These are phyloP conservation scores for Cantharis rufa DNA, from an alignment of 2,888 invertebrate species.

Conservation along the genomic window DNA sequence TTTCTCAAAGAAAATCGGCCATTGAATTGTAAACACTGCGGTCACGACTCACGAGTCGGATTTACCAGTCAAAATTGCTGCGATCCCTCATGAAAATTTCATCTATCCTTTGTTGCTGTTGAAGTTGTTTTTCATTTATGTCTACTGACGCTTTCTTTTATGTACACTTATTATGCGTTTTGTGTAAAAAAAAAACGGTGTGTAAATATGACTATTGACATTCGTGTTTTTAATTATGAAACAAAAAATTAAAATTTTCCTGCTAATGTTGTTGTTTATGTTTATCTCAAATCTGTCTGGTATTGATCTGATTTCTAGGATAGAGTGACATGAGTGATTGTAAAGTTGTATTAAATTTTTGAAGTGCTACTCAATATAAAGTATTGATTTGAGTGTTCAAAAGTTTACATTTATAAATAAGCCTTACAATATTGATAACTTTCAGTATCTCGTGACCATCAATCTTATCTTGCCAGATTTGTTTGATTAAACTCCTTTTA, in stretches of 20 bases:
- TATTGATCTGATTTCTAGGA: background rate
- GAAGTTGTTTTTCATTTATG: conserved; percentile 27
- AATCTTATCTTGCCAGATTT: background rate
- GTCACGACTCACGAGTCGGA: conserved; percentile 24
- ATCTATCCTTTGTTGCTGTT: conserved; percentile 22
- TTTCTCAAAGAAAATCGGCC: conserved; percentile 12
- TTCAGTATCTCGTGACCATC: background rate
- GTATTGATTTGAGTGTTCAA: background rate
- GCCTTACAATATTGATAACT: background rate
- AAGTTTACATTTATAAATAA: background rate
- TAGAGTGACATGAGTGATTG: background rate
- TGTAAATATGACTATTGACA: conserved; percentile 6
- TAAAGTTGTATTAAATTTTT: background rate
- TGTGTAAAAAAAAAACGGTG: conserved; percentile 15
- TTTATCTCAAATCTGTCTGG: background rate
- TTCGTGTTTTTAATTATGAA: too few species aligned
- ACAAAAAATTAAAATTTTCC: too few species aligned
- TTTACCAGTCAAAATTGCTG: conserved; percentile 27
- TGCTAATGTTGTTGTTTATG: background rate
- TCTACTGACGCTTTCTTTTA: conserved; percentile 21
- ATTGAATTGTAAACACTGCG: conserved; percentile 20
- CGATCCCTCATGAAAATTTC: conserved; percentile 31
- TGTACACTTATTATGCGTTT: conserved; percentile 10
- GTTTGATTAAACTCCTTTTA: background rate
- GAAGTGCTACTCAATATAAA: background rate